Evolutionary conservation across 2,797 vertebrate genomes (phyloP).

Genomic region (Eulemur rubriventer): DNA sequence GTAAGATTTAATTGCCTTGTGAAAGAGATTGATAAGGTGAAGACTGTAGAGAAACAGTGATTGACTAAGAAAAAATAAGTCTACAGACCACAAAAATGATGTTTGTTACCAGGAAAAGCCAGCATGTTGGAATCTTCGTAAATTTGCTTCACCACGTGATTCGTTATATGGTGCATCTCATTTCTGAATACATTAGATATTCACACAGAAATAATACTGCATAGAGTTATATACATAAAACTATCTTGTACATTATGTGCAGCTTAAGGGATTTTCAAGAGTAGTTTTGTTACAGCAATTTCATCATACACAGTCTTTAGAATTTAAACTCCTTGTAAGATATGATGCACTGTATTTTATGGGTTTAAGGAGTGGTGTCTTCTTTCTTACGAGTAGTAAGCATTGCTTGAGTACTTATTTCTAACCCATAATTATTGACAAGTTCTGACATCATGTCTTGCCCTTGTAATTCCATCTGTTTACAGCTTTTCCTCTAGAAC

Average conservation of each 20-base stretch:
- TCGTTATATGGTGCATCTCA: background rate
- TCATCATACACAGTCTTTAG: background rate
- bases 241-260: background rate
- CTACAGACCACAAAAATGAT: background rate
- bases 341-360: background rate
- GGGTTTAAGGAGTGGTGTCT: background rate
- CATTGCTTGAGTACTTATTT: background rate
- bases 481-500: background rate
- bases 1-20: background rate
- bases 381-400: background rate
- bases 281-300: slow-evolving; percentile 5
- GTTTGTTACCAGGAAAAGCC: background rate
- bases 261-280: background rate
- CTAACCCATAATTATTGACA: background rate
- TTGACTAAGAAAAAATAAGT: background rate
- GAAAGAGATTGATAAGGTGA: background rate
- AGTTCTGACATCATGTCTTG: background rate
- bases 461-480: background rate
- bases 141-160: background rate
- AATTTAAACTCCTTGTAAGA: background rate
- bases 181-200: background rate
- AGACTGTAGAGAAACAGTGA: background rate
- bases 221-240: background rate
- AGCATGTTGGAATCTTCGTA: background rate
- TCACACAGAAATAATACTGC: background rate